Percentiles rank a stretch among this genome's conserved stretches.
phyloP scores from a whole-genome alignment of 2,888 invertebrate species.

The Conistra vaccinii region DNA sequence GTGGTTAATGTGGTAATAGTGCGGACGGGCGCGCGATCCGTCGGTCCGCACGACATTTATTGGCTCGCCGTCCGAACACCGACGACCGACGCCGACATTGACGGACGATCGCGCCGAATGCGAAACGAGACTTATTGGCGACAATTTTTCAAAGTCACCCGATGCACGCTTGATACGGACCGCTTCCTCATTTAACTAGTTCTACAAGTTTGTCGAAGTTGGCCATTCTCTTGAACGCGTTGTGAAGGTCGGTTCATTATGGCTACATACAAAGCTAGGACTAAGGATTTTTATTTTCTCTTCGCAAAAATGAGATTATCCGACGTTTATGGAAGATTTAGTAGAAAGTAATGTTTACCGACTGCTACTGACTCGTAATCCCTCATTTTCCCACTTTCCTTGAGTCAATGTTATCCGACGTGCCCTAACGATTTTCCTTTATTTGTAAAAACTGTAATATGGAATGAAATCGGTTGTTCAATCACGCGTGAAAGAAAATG shows the following conservation, averaged over 20 bases:
- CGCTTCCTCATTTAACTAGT: constrained; percentile 78
- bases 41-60: constrained; percentile 76
- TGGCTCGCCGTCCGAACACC: constrained; percentile 76
- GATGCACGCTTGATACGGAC: constrained; percentile 71
- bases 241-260: constrained; percentile 35
- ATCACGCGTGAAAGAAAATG: constrained; percentile 59
- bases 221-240: constrained; percentile 25
- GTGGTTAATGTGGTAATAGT: constrained; percentile 64
- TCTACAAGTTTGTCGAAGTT: constrained; percentile 63
- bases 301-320: constrained; percentile 26
- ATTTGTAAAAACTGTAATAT: constrained; percentile 62
- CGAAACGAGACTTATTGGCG: constrained; percentile 86
- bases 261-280: constrained; percentile 12
- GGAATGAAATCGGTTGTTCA: constrained; percentile 46
- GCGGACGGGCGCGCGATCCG: constrained; percentile 60
- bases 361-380: constrained; percentile 44
- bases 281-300: constrained; percentile 9
- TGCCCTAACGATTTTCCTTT: constrained; percentile 58
- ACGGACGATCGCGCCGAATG: constrained; percentile 82
- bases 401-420: constrained; percentile 57
- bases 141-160: constrained; percentile 85
- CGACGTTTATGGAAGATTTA: constrained; percentile 33
- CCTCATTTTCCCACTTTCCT: constrained; percentile 50
- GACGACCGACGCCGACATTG: constrained; percentile 79
- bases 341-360: constrained; percentile 42